These are phyloP conservation scores for Coremacera marginata DNA, from an alignment of 2,888 invertebrate genomes.

Conservation along the genomic window DNA sequence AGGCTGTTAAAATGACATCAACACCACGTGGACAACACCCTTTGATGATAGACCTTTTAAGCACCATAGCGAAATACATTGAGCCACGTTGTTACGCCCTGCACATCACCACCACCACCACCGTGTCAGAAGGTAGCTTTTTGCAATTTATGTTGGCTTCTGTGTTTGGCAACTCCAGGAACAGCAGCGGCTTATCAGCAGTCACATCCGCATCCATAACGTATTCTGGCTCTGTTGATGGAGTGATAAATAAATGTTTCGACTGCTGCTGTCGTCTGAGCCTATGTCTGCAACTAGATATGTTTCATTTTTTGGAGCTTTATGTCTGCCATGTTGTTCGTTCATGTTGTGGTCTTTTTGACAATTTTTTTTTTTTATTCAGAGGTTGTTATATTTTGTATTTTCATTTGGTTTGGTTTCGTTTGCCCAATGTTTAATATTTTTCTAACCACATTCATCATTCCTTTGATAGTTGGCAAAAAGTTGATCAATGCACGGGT, in stretches of 20 bases:
- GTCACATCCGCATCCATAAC: conserved; percentile 20
- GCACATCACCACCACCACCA: too few species aligned
- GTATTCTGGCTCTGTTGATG: conserved; percentile 8
- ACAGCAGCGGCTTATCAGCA: conserved; percentile 18
- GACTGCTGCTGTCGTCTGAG: conserved; percentile 59
- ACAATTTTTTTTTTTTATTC: not conserved
- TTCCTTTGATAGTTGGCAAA: not conserved
- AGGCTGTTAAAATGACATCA: conserved; percentile 41
- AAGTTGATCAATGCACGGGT: not conserved
- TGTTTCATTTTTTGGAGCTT: not conserved
- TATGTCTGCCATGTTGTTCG: not conserved
- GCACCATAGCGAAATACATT: too few species aligned
- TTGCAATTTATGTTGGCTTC: conserved; percentile 25
- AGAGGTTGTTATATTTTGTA: not conserved
- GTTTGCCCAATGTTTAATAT: conserved; percentile 9
- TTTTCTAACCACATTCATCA: conserved; percentile 1
- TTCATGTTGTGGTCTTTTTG: conserved; percentile 50
- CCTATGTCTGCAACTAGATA: conserved; percentile 49
- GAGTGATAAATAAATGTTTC: conserved; percentile 57
- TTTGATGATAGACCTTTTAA: conserved; percentile 6
- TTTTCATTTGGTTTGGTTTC: not conserved
- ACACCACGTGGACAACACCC: not conserved
- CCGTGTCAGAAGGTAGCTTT: not conserved
- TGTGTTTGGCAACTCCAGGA: conserved; percentile 19
- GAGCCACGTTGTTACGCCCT: too few species aligned